Conservation (phyloP, 2,797 vertebrate genomes). For the Sebastes diploproa region DNA sequence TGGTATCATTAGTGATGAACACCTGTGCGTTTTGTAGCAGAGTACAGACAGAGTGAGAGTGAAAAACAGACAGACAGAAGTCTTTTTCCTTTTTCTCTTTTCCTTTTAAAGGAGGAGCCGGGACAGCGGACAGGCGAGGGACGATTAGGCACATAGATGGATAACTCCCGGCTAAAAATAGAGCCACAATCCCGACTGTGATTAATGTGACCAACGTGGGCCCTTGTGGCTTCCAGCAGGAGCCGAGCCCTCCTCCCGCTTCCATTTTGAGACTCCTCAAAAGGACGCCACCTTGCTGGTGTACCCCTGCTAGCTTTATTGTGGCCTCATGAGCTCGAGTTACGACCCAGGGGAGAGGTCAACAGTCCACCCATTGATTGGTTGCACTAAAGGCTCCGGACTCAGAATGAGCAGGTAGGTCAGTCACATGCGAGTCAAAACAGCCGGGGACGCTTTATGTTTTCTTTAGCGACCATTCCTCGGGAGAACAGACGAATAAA, state of each 20-base stretch:
- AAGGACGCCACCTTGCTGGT: slow-evolving; percentile 60
- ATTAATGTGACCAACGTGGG: slow-evolving; percentile 61
- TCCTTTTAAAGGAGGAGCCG: slow-evolving; percentile 11
- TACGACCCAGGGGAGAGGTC: slow-evolving; percentile 77
- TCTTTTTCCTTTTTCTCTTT: slow-evolving; percentile 14
- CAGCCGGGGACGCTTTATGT: slow-evolving; percentile 40
- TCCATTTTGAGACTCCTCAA: slow-evolving; percentile 65
- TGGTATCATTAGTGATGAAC: slow-evolving; percentile 75
- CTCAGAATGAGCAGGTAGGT: slow-evolving; percentile 48
- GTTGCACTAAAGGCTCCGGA: slow-evolving; percentile 38
- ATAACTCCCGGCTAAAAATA: slow-evolving; percentile 69
- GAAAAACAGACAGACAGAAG: slow-evolving; percentile 26
- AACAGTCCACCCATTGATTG: slow-evolving; percentile 76
- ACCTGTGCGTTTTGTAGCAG: slow-evolving; percentile 60
- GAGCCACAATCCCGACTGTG: slow-evolving; percentile 50
- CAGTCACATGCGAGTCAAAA: slow-evolving; percentile 48
- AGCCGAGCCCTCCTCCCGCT: slow-evolving; percentile 45
- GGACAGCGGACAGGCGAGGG: slow-evolving; percentile 30
- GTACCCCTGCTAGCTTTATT: slow-evolving; percentile 65
- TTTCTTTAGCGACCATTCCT: slow-evolving; percentile 40
- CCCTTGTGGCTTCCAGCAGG: slow-evolving; percentile 49
- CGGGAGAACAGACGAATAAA: slow-evolving; percentile 45
- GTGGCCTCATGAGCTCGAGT: slow-evolving; percentile 70
- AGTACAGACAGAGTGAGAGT: slow-evolving; percentile 38
- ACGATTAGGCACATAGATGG: slow-evolving; percentile 67